Base-by-base conservation (phyloP, 1,140 invertebrate species). In the Drosophila trapezifrons region DNA sequence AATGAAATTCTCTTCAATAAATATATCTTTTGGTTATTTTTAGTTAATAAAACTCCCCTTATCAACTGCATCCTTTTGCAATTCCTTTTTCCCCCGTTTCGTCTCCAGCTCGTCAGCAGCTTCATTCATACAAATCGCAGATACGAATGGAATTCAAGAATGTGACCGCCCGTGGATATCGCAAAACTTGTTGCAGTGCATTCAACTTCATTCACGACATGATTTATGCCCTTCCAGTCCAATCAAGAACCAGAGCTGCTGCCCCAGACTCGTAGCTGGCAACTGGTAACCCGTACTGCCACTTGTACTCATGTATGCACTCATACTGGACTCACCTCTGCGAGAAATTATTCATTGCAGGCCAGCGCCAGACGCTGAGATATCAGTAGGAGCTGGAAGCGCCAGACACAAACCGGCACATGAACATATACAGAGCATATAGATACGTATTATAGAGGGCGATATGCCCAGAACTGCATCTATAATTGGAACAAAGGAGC, bases 341-440 rank as follows among this genome's bases (percentile, higher is more conserved):
- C 67, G 32, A 18, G 20, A 71, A 70, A 71, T 72, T 35, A 72
- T 71, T 72, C 66, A 71, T 71, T 72, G 35, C 51, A 55, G 40
- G 32, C 32, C 64, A 29, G 20, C 25, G 66, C 66, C 69, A 79
- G 76, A 78, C 74, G 35, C 42, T 37, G 62, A 40, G 67, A 64
- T 83, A 89, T 89, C 84, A 77, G 76, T 42, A 2, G 25, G 57
- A 64, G 62, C 18, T 40, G 29, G n/a, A 37, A 69, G 80, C 72
- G 83, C 84, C 83, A 87, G 83, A 83, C 83, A 87, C 84, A 83
- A 87, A 84, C 84, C 83, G 83, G 80, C 83, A 87, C 83, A 87
- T 64, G 74, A 58, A 59, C 59, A 75, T 59, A 58, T 59, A 35
- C 45, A 9, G 29, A 57, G 54, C 29, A 47, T 71, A 43, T 35